Evolutionary conservation across 2,113 vertebrate species (phyloP).

Genomic region (Capricornis sumatraensis): DNA sequence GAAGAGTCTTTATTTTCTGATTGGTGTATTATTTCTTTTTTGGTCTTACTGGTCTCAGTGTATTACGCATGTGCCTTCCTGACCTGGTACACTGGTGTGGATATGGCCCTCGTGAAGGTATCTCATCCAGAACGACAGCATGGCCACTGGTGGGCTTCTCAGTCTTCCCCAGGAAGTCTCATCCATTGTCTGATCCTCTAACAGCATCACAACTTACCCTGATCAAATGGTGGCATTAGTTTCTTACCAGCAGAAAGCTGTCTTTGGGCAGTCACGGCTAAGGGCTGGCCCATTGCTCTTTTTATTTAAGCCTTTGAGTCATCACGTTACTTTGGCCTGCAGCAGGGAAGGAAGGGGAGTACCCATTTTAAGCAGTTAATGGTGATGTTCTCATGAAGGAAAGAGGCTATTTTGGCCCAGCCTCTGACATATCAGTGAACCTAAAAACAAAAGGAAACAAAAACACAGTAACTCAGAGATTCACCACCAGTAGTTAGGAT

Average conservation of each 20-base stretch:
- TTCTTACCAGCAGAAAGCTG: background rate
- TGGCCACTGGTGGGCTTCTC: background rate
- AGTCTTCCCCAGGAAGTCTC: background rate
- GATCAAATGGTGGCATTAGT: background rate
- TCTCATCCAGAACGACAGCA: background rate
- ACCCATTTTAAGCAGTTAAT: background rate
- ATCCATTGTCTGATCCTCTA: too few relatives aligned
- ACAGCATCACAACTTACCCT: background rate
- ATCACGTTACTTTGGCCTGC: background rate
- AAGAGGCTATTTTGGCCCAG: background rate
- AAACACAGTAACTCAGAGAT: background rate
- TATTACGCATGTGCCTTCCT: background rate
- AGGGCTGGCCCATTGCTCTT: background rate
- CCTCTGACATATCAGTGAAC: background rate
- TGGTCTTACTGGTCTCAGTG: background rate
- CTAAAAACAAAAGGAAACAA: background rate
- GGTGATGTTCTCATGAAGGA: background rate
- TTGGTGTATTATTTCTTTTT: constrained; percentile 1
- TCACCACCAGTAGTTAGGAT: background rate
- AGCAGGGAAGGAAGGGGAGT: background rate
- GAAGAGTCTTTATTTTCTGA: constrained; percentile 48
- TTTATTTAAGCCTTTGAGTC: background rate
- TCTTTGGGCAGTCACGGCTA: background rate
- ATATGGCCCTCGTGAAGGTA: background rate
- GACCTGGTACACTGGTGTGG: background rate